Conservation (phyloP, 35 echinoderm and acorn worm genomes). For the Holothuria glaberrima region DNA sequence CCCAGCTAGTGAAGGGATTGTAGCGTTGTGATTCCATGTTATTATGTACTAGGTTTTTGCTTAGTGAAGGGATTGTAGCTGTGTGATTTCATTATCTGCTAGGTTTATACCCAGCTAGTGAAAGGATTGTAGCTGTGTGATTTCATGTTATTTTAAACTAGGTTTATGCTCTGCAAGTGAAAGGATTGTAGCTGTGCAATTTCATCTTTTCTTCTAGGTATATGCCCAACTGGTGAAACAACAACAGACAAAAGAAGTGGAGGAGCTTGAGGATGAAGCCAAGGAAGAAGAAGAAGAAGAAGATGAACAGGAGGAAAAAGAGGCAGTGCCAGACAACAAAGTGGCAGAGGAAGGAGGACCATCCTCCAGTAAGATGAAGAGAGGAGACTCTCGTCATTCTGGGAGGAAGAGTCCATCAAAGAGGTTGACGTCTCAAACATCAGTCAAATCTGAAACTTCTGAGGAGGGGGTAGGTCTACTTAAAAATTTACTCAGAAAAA, state of each 20-base stretch:
- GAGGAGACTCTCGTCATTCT: slow-evolving; percentile 21
- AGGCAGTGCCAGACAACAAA: slow-evolving; percentile 22
- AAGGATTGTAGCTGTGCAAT: too few species aligned
- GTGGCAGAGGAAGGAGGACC: background rate
- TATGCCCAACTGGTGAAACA: slow-evolving; percentile 67
- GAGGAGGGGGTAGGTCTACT: slow-evolving; percentile 22
- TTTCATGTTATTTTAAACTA: too few species aligned
- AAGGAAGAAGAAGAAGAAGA: slow-evolving; percentile 7
- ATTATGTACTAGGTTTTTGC: too few species aligned
- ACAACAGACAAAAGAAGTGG: slow-evolving; percentile 59
- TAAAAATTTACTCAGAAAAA: background rate
- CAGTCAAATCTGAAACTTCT: slow-evolving; percentile 19
- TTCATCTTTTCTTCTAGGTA: background rate
- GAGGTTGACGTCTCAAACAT: slow-evolving; percentile 24
- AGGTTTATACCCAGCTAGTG: too few species aligned
- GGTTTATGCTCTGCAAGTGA: too few species aligned
- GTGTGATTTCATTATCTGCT: too few species aligned
- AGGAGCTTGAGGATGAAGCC: slow-evolving; percentile 11
- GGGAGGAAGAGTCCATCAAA: slow-evolving; percentile 26
- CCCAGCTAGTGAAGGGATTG: too few species aligned
- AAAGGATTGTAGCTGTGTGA: too few species aligned
- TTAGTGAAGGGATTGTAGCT: too few species aligned
- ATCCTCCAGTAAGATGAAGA: background rate
- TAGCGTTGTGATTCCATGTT: too few species aligned
- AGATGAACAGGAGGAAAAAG: slow-evolving; percentile 43